These are phyloP conservation scores for Drosophila lacicola DNA, from an alignment of 2,888 invertebrate species.

Conservation along the genomic window DNA sequence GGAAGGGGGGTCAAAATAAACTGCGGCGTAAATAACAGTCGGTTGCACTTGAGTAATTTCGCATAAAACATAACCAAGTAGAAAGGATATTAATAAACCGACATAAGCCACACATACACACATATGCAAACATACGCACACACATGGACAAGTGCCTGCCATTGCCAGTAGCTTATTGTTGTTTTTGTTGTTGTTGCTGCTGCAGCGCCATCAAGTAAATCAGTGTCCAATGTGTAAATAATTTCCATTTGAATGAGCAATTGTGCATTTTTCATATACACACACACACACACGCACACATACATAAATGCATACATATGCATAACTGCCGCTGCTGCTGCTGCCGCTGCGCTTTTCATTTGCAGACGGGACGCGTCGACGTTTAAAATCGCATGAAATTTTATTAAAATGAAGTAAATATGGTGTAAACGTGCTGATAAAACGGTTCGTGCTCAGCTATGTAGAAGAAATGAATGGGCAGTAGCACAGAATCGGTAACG, in stretches of 20 bases:
- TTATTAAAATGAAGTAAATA: slow-evolving; percentile 84
- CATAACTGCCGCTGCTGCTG: background rate
- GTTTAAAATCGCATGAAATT: slow-evolving; percentile 83
- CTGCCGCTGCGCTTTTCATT: slow-evolving; percentile 66
- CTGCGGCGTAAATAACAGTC: slow-evolving; percentile 70
- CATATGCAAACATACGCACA: slow-evolving; percentile 19
- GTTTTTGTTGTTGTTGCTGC: slow-evolving; percentile 33
- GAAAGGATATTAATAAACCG: slow-evolving; percentile 83
- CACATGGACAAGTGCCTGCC: slow-evolving; percentile 62
- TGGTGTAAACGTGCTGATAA: slow-evolving; percentile 85
- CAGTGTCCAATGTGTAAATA: slow-evolving; percentile 83
- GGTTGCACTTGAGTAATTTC: slow-evolving; percentile 80
- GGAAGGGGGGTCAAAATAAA: slow-evolving; percentile 33
- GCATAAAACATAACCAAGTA: slow-evolving; percentile 78
- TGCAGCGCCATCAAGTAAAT: slow-evolving; percentile 73
- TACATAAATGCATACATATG: slow-evolving; percentile 5
- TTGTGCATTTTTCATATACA: slow-evolving; percentile 78
- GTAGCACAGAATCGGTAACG: slow-evolving; percentile 8
- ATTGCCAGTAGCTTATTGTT: slow-evolving; percentile 47
- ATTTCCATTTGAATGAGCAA: slow-evolving; percentile 84
- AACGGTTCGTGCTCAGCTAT: slow-evolving; percentile 76
- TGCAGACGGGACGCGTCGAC: slow-evolving; percentile 69
- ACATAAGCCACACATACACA: slow-evolving; percentile 62
- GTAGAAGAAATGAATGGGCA: slow-evolving; percentile 69
- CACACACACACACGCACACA: slow-evolving; percentile 13